These are phyloP conservation scores for Amblyopsis hoosieri DNA, from an alignment of 2,797 vertebrate species.

Conservation along the genomic window DNA sequence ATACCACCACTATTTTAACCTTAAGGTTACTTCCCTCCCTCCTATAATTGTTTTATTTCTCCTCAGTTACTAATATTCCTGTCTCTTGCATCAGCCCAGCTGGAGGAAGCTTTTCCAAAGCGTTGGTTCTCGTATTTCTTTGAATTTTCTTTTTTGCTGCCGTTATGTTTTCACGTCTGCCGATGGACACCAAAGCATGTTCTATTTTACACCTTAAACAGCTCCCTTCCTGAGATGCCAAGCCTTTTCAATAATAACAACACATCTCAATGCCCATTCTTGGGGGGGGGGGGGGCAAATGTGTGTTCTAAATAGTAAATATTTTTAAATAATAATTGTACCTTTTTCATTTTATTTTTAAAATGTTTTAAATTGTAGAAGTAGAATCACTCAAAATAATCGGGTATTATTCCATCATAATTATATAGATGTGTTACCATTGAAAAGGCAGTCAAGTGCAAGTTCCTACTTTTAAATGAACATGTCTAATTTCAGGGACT, in stretches of 20 bases:
- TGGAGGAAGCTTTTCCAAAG: conserved; percentile 63
- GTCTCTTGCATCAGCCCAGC: conserved; percentile 66
- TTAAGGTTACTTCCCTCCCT: conserved; percentile 37
- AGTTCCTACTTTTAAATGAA: conserved; percentile 19
- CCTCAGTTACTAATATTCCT: conserved; percentile 71
- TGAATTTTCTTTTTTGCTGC: conserved; percentile 14
- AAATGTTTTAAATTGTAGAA: not conserved
- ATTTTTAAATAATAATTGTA: not conserved
- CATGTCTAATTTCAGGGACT: conserved; percentile 53
- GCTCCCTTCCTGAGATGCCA: conserved; percentile 58
- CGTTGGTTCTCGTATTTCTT: conserved; percentile 46
- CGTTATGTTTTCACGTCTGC: conserved; percentile 46
- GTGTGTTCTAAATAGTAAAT: not conserved
- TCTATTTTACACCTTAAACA: conserved; percentile 13
- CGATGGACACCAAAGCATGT: conserved; percentile 60
- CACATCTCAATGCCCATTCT: not conserved
- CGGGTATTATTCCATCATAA: not conserved
- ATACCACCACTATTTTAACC: conserved; percentile 41
- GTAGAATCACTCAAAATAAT: too few relatives aligned
- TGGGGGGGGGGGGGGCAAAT: not conserved
- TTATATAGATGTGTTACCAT: conserved; percentile 26
- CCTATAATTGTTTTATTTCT: conserved; percentile 43
- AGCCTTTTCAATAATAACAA: conserved; percentile 71
- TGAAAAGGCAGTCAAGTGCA: conserved; percentile 38
- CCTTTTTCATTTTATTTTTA: not conserved